phyloP scores from a whole-genome alignment of 2,888 invertebrate species.

The Nephrotoma guestfalica region DNA sequence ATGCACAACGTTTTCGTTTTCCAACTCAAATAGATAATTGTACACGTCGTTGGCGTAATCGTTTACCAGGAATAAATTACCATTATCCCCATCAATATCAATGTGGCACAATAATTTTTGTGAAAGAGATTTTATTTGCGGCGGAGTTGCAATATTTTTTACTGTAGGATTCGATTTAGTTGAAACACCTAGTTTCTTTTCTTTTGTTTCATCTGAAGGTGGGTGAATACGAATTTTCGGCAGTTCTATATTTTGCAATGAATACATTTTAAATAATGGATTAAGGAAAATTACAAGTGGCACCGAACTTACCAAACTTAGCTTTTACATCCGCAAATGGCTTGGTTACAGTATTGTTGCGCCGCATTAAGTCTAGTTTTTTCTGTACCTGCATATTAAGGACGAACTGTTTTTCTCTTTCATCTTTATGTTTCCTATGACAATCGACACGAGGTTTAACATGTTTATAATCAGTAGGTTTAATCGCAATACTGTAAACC shows the following conservation, averaged over 20 bases:
- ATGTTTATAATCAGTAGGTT: slow-evolving; percentile 22
- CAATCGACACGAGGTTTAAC: slow-evolving; percentile 30
- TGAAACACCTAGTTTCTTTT: background rate
- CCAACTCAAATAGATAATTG: slow-evolving; percentile 60
- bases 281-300: background rate
- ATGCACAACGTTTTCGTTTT: slow-evolving; percentile 49
- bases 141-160: background rate
- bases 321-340: background rate
- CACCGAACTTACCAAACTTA: background rate
- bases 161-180: background rate
- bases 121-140: slow-evolving; percentile 15
- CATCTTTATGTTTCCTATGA: slow-evolving; percentile 23
- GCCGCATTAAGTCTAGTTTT: background rate
- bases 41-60: slow-evolving; percentile 86
- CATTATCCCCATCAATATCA: slow-evolving; percentile 60
- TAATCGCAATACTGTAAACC: slow-evolving; percentile 10
- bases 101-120: slow-evolving; percentile 26
- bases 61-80: slow-evolving; percentile 64
- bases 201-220: background rate
- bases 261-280: background rate
- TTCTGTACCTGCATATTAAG: background rate
- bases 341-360: background rate
- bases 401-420: background rate
- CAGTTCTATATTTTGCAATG: background rate
- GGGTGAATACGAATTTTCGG: background rate